These are phyloP conservation scores for Sciaenops ocellatus DNA, from an alignment of 2,797 vertebrate genomes.

Conservation along the genomic window DNA sequence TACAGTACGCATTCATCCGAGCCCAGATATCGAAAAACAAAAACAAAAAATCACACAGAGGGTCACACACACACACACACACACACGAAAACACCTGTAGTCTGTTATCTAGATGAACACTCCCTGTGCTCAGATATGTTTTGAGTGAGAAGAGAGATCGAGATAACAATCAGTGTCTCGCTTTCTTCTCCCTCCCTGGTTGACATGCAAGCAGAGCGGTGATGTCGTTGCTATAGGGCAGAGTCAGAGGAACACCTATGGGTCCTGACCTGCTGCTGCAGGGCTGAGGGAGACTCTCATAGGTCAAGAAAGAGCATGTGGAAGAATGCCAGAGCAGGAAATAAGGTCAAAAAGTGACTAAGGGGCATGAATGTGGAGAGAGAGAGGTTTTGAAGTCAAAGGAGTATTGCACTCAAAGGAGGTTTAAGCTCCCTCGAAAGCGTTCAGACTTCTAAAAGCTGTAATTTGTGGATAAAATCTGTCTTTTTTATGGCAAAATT, in stretches of 20 bases:
- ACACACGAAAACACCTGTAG: conserved; percentile 43
- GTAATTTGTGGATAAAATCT: not conserved
- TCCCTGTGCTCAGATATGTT: conserved; percentile 47
- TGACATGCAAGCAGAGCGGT: conserved; percentile 41
- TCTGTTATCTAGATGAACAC: conserved; percentile 59
- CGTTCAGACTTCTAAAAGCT: not conserved
- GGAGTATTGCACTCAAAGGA: not conserved
- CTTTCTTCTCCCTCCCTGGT: conserved; percentile 36
- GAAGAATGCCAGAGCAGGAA: conserved; percentile 2
- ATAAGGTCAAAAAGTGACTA: conserved; percentile 3
- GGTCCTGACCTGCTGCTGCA: conserved; percentile 35
- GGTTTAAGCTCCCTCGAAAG: too few relatives aligned
- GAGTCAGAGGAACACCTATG: conserved; percentile 38
- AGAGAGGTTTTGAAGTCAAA: not conserved
- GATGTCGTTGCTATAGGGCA: conserved; percentile 64
- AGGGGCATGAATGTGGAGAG: not conserved
- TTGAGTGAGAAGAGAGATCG: conserved; percentile 11
- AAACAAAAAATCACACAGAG: conserved; percentile 21
- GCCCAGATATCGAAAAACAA: conserved; percentile 31
- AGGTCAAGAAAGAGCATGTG: conserved; percentile 8
- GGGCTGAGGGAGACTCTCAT: not conserved
- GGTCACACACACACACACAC: conserved; percentile 26
- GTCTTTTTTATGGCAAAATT: not conserved
- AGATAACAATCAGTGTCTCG: conserved; percentile 60
- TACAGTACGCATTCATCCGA: conserved; percentile 29